A percentile compares a stretch with the other conserved stretches of the same genome.
phyloP scores from a whole-genome alignment of 2,888 invertebrate species.

The Dasysyrphus tricinctus region DNA sequence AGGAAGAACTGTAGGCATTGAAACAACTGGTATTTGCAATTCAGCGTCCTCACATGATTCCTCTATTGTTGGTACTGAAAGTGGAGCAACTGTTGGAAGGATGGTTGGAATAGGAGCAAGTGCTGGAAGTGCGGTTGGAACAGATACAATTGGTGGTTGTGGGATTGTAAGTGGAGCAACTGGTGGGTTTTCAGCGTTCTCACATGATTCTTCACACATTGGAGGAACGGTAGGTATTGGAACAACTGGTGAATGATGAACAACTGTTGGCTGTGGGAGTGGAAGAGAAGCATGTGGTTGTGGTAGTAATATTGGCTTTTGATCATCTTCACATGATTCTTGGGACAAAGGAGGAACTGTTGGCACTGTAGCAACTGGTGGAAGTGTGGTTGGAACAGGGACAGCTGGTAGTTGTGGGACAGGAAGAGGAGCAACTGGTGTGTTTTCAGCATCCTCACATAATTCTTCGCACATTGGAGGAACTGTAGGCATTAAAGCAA shows the following conservation, averaged over 20 bases:
- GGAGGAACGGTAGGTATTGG: background rate
- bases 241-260: background rate
- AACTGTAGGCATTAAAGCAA: background rate
- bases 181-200: no score
- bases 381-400: background rate
- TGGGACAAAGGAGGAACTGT: background rate
- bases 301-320: background rate
- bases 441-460: no score
- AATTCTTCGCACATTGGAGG: no score
- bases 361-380: background rate
- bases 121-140: background rate
- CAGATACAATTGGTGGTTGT: background rate
- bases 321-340: background rate
- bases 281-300: background rate
- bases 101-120: no score
- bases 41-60: no score
- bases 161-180: background rate
- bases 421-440: background rate
- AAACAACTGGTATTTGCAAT: no score
- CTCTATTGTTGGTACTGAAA: no score
- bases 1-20: no score
- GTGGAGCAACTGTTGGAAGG: no score
- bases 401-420: background rate
- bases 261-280: background rate
- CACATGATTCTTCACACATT: no score